Evolutionary conservation across 1,140 invertebrate species (phyloP), one percentile per base, ranked within the genome.

Genomic region (Tenebrio molitor): DNA sequence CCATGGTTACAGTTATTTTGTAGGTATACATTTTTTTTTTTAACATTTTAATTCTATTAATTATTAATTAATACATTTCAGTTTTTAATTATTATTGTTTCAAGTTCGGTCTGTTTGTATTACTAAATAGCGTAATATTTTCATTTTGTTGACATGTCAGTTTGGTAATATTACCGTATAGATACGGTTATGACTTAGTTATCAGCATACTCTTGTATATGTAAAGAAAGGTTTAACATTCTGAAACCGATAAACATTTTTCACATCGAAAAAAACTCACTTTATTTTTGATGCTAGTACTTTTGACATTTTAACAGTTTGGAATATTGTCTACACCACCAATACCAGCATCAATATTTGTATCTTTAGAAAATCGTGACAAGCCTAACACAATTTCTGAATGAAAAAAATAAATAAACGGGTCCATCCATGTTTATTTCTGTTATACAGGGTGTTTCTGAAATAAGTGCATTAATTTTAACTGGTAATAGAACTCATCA

Each of bases 251-350:
- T 41, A 41, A 41, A 41, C 36, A 41, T 41, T 41, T 41, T 41
- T 41, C 12, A 29, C 25, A 29, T 29, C 25, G 25, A 8, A 8
- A 29, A 29, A 41, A 41, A 41, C 36, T 6, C 36, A 41, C 36
- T 41, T 41, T 41, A 41, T 41, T 41, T 41, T 41, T 41, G 36
- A 41, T 41, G 36, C 36, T 41, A 41, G 4, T 41, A 41, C 36
- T 41, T 41, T 41, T 41, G 36, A 41, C 36, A 41, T 41, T 41
- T 41, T 41, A 41, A 41, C 36, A 41, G 36, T 41, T 41, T 41
- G 36, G 36, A 41, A 41, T 41, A 41, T 41, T 41, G 36, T 41
- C 12, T 41, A 41, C 36, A 41, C 12, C 36, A 41, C 36, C 36
- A 41, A 41, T 41, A 41, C 36, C 36, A 41, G 36, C 36, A 41